Percentiles rank a stretch among this genome's conserved stretches.
Evolutionary conservation across 2,888 invertebrate genomes (phyloP).

Genomic region (Synergus japonicus): DNA sequence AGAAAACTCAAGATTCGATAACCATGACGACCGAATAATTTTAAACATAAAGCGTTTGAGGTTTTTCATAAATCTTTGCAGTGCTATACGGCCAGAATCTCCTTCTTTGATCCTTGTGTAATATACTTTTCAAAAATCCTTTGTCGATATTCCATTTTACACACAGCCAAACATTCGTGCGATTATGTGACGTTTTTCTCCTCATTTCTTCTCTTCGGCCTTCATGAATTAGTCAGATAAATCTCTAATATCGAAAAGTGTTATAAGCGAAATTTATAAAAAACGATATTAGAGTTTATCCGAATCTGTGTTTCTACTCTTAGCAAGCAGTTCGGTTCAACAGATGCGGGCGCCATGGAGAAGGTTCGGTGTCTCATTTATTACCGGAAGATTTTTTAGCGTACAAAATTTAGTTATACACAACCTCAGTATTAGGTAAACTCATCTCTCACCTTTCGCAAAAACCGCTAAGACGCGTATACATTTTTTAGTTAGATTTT

Average conservation of each 20-base stretch:
- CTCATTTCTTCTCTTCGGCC: constrained; percentile 59
- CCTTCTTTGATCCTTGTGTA: not conserved
- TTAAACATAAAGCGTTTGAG: constrained; percentile 26
- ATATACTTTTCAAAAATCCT: constrained; percentile 35
- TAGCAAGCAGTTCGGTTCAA: constrained; percentile 62
- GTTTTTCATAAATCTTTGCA: not conserved
- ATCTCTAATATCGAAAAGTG: constrained; percentile 59
- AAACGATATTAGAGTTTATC: constrained; percentile 59
- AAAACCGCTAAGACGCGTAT: constrained; percentile 72
- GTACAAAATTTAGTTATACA: constrained; percentile 64
- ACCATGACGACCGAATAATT: constrained; percentile 55
- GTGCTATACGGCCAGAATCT: constrained; percentile 22
- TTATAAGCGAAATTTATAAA: not conserved
- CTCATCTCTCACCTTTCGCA: constrained; percentile 77
- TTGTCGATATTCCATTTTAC: constrained; percentile 37
- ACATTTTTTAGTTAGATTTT: constrained; percentile 65
- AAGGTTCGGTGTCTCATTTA: constrained; percentile 52
- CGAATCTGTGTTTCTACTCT: constrained; percentile 64
- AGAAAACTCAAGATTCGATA: constrained; percentile 67
- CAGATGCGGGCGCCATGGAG: constrained; percentile 55
- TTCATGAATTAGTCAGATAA: constrained; percentile 63
- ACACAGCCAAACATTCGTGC: constrained; percentile 50
- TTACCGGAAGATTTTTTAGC: constrained; percentile 47
- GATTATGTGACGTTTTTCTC: constrained; percentile 40
- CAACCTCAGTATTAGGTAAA: constrained; percentile 75